phyloP scores from a whole-genome alignment of 1,140 invertebrate genomes.

The Sogatella furcifera region DNA sequence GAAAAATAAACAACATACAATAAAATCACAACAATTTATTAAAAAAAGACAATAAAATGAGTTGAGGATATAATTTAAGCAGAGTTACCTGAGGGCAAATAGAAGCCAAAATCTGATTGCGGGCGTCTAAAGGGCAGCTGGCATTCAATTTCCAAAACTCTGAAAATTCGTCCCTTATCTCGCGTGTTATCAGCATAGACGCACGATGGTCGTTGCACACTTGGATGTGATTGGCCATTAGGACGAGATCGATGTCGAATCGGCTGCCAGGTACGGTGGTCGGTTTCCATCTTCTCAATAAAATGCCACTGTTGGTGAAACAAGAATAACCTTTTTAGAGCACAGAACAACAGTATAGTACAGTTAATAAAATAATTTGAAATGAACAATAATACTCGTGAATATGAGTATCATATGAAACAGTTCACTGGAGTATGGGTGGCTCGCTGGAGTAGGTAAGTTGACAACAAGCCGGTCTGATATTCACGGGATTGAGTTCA shows the following conservation, averaged over 20 bases:
- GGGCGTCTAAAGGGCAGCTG: conserved; percentile 49
- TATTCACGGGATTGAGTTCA: no score
- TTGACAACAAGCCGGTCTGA: no score
- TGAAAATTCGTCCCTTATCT: conserved; percentile 58
- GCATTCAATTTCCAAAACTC: conserved; percentile 62
- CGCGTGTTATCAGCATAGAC: conserved; percentile 47
- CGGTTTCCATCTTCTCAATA: conserved; percentile 61
- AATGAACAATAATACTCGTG: no score
- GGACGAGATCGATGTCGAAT: conserved; percentile 56
- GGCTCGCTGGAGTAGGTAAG: no score
- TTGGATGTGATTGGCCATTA: conserved; percentile 62
- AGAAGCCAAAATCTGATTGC: conserved; percentile 69
- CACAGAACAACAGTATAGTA: background rate
- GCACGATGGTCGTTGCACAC: conserved; percentile 57
- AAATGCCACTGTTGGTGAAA: conserved; percentile 49
- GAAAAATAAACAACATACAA: no score
- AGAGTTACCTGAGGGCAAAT: conserved; percentile 67
- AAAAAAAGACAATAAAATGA: no score
- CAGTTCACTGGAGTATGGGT: no score
- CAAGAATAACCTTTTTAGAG: background rate
- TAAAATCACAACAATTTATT: no score
- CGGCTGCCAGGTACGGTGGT: conserved; percentile 40
- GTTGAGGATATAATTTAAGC: no score
- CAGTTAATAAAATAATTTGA: no score
- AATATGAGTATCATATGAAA: no score